Evolutionary conservation across 2,888 invertebrate genomes (phyloP).

Genomic region (Boloria selene): DNA sequence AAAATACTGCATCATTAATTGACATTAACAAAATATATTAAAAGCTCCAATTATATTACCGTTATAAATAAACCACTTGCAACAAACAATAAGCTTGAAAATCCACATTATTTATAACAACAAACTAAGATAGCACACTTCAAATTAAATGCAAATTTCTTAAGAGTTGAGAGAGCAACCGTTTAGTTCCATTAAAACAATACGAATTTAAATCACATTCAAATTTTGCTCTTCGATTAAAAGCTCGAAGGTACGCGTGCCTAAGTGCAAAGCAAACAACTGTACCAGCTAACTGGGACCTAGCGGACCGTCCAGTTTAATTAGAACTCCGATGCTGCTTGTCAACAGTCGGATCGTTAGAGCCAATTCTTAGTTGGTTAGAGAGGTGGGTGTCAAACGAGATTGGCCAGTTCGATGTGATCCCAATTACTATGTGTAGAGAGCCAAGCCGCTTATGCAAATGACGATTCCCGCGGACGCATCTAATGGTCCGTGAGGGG

Average conservation of each 20-base stretch:
- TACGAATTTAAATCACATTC: constrained; percentile 78
- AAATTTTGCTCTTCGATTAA: constrained; percentile 80
- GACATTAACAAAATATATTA: too few species aligned
- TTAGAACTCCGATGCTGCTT: constrained; percentile 47
- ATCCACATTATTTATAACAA: constrained; percentile 32
- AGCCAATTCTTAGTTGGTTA: constrained; percentile 38
- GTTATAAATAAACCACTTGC: too few species aligned
- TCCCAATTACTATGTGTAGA: constrained; percentile 79
- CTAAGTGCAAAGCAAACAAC: constrained; percentile 78
- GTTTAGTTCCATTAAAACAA: constrained; percentile 69
- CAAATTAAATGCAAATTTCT: constrained; percentile 70
- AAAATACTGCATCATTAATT: too few species aligned
- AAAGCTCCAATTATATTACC: too few species aligned
- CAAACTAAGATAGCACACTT: constrained; percentile 45
- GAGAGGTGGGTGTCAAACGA: constrained; percentile 53
- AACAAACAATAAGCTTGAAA: background rate
- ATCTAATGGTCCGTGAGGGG: constrained; percentile 72
- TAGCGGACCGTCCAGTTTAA: constrained; percentile 54
- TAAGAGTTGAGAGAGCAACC: constrained; percentile 50
- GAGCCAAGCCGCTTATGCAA: constrained; percentile 81
- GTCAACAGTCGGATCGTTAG: constrained; percentile 40
- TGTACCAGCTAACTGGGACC: constrained; percentile 70
- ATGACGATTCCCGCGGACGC: constrained; percentile 79
- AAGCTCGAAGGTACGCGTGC: constrained; percentile 69
- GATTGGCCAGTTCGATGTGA: constrained; percentile 67